A percentile compares a stretch with the other conserved stretches of the same genome.
Conservation (phyloP, 2,888 invertebrate species). For the Blomia tropicalis region DNA sequence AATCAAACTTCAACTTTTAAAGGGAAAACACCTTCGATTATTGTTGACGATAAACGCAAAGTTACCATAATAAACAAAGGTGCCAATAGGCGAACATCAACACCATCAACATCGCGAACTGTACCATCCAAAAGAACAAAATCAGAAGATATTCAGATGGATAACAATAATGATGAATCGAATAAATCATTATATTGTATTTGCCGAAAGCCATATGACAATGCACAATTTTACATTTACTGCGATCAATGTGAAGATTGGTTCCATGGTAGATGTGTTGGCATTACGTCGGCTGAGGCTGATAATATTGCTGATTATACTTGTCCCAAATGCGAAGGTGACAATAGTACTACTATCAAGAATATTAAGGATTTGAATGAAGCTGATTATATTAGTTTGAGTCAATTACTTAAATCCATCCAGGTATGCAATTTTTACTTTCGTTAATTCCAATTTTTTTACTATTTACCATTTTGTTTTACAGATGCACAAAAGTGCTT, state of each 20-base stretch:
- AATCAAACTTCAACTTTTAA: background rate
- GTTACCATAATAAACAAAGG: background rate
- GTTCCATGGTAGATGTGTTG: slow-evolving; percentile 96
- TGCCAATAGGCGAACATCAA: background rate
- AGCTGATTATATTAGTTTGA: slow-evolving; percentile 56
- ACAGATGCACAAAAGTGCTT: slow-evolving; percentile 80
- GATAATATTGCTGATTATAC: slow-evolving; percentile 88
- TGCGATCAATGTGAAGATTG: slow-evolving; percentile 98
- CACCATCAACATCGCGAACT: background rate
- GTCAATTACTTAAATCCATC: slow-evolving; percentile 71
- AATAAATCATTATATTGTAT: slow-evolving; percentile 56
- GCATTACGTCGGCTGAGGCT: slow-evolving; percentile 78
- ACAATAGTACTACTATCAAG: slow-evolving; percentile 69
- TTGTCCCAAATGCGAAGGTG: slow-evolving; percentile 85
- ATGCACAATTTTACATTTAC: slow-evolving; percentile 97
- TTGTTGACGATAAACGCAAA: background rate
- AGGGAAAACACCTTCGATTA: no score
- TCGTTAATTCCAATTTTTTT: slow-evolving; percentile 10
- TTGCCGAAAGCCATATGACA: slow-evolving; percentile 89
- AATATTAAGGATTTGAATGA: slow-evolving; percentile 63
- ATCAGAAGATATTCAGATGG: background rate
- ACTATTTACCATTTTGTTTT: slow-evolving; percentile 29
- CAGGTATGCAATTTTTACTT: slow-evolving; percentile 43
- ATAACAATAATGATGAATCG: background rate
- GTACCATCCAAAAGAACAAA: background rate